Base-by-base conservation (phyloP, 2,888 invertebrate species). In the Campoletis raptor region DNA sequence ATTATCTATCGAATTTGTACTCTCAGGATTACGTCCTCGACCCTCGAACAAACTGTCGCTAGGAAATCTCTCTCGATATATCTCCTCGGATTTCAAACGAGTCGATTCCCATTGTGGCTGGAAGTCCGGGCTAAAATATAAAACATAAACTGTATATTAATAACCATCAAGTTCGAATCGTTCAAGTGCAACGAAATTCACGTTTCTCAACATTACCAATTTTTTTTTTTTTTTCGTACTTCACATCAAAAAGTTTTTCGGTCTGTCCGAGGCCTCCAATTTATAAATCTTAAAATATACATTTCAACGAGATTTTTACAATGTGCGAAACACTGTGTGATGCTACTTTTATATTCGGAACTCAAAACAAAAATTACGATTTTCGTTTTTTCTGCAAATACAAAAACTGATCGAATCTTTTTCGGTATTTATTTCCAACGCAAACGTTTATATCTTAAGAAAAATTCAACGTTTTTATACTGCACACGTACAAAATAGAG, bases 101-200 rank as follows among this genome's bases (percentile, higher is more conserved):
- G 92, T 91, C 18, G 93, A 94, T 74, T 90, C 90, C 91, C 91
- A 91, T 86, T 87, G 83, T n/a, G 93, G 91, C 79, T 91, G 90
- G 42, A 91, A 90, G 36, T 90, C 90, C 52, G 76, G 85, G 61
- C 93, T 93, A 85, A 54, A 82, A 83, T 24, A 66, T 21, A 54
- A 9, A 18, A 80, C 40, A 42, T 18, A 37, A 45, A 30, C 30
- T 30, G 6, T 61, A 30, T 61, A 30, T 30, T 30, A 61, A 61
- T 61, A 61, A 61, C 15, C 18, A 0, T 36, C 45, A 36, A 72
- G 48, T 36, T 36, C 30, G 45, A 18, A n/a, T 72, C 40, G 21
- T 57, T 15, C 30, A 4, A 69, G 67, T 69, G 12, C 67, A 69
- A 42, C 61, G 1, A 61, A 30, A 61, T 61, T 15, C 12, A 61